Conservation (phyloP, 2,113 vertebrate species). For the Gallinago media region DNA sequence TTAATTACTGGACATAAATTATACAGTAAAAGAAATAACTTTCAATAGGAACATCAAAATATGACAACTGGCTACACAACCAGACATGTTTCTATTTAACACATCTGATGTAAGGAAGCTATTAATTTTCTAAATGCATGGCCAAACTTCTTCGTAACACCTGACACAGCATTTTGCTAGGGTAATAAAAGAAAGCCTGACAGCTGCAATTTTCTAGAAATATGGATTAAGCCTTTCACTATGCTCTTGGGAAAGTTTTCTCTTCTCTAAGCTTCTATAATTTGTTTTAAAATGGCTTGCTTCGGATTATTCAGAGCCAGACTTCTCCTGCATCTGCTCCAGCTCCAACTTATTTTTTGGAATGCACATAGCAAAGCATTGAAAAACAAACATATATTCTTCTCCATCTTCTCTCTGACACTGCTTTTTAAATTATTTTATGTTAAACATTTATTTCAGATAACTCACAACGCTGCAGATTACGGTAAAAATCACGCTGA, state of each 20-base stretch:
- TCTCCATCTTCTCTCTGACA: background rate
- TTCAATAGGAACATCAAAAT: slow-evolving; percentile 15
- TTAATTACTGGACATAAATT: background rate
- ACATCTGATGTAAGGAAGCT: slow-evolving; percentile 52
- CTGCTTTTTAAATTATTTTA: background rate
- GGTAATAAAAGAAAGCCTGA: slow-evolving; percentile 68
- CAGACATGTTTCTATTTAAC: slow-evolving; percentile 41
- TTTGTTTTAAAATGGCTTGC: slow-evolving; percentile 32
- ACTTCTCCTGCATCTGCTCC: background rate
- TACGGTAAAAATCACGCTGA: background rate
- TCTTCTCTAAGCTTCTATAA: slow-evolving; percentile 9
- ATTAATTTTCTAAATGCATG: slow-evolving; percentile 47
- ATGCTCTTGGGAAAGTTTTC: slow-evolving; percentile 58
- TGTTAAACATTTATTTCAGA: background rate
- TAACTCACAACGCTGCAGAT: background rate
- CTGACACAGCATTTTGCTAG: slow-evolving; percentile 79
- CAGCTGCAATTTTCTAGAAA: slow-evolving; percentile 84
- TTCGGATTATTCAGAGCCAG: slow-evolving; percentile 20
- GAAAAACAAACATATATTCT: background rate
- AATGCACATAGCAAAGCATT: background rate
- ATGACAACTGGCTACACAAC: slow-evolving; percentile 23
- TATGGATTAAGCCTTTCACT: slow-evolving; percentile 45
- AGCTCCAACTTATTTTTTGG: background rate
- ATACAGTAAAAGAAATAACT: slow-evolving; percentile 10
- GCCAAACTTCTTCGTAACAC: slow-evolving; percentile 68